Evolutionary conservation across 1,140 invertebrate species (phyloP).

Genomic region (Arion vulgaris): DNA sequence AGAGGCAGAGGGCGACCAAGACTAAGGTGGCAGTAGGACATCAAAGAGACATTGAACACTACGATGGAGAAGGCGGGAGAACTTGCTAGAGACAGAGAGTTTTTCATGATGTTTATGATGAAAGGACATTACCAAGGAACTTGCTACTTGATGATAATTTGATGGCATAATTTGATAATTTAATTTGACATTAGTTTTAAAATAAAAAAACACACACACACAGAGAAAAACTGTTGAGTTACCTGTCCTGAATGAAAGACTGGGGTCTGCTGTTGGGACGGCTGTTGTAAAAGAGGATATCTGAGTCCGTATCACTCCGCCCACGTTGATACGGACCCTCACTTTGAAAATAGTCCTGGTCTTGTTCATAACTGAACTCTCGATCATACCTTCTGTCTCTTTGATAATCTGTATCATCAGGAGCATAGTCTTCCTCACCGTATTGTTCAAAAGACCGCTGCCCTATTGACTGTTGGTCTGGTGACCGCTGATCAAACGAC

Average conservation of each 20-base stretch:
- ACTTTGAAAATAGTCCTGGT: constrained; percentile 50
- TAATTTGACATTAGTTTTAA: no score
- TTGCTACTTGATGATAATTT: no score
- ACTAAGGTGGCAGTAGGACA: no score
- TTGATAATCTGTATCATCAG: not conserved
- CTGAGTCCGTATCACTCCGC: constrained; percentile 76
- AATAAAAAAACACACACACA: no score
- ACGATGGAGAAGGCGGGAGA: no score
- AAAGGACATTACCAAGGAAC: no score
- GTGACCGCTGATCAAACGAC: constrained; percentile 56
- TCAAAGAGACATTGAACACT: no score
- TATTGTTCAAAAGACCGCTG: constrained; percentile 37
- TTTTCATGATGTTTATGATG: no score
- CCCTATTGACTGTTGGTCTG: constrained; percentile 50
- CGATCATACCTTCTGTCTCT: constrained; percentile 35
- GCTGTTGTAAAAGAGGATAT: constrained; percentile 92
- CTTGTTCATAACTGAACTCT: constrained; percentile 47
- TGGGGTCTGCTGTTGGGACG: constrained; percentile 76
- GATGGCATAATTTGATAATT: no score
- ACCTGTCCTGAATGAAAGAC: constrained; percentile 69
- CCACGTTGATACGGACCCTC: constrained; percentile 62
- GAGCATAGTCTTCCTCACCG: constrained; percentile 25
- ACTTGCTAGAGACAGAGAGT: no score
- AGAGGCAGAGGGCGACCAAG: no score
- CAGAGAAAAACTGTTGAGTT: no score